phyloP scores from a whole-genome alignment of 2,113 vertebrate genomes.

The Laticauda colubrina region DNA sequence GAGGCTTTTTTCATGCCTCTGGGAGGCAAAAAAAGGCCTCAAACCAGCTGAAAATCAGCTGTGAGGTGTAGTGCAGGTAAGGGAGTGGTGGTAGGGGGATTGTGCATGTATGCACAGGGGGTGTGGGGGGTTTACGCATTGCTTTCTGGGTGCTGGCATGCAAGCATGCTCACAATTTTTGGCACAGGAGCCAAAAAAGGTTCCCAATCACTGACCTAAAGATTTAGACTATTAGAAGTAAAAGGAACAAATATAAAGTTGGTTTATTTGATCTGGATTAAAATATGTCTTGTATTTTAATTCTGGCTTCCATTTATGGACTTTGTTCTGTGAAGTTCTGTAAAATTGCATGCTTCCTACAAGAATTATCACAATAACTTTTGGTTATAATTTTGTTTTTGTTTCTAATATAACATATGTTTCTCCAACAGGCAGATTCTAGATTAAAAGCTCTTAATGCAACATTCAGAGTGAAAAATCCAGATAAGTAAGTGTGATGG shows the following conservation, averaged over 20 bases:
- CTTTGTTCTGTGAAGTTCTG: background rate
- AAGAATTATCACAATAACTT: background rate
- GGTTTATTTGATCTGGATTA: background rate
- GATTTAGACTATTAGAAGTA: background rate
- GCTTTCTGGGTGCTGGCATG: too few species aligned
- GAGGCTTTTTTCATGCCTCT: too few species aligned
- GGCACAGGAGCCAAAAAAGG: too few species aligned
- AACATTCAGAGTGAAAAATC: constrained; percentile 96
- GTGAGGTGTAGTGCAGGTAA: too few species aligned
- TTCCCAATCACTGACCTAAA: too few species aligned
- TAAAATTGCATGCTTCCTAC: background rate
- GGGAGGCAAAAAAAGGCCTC: too few species aligned
- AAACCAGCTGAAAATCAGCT: too few species aligned
- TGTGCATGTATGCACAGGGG: too few species aligned
- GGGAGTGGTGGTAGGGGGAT: too few species aligned
- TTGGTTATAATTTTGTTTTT: constrained; percentile 57
- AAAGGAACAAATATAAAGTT: background rate
- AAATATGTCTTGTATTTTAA: background rate
- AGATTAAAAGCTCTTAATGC: constrained; percentile 94
- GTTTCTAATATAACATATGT: constrained; percentile 60
- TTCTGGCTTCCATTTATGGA: background rate
- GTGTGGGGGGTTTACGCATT: too few species aligned
- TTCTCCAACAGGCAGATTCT: constrained; percentile 87
- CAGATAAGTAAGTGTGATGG: constrained; percentile 86
- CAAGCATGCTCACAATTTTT: too few species aligned